Evolutionary conservation across 2,113 vertebrate genomes (phyloP), one percentile per base, ranked within the genome.

Genomic region (Morone saxatilis): DNA sequence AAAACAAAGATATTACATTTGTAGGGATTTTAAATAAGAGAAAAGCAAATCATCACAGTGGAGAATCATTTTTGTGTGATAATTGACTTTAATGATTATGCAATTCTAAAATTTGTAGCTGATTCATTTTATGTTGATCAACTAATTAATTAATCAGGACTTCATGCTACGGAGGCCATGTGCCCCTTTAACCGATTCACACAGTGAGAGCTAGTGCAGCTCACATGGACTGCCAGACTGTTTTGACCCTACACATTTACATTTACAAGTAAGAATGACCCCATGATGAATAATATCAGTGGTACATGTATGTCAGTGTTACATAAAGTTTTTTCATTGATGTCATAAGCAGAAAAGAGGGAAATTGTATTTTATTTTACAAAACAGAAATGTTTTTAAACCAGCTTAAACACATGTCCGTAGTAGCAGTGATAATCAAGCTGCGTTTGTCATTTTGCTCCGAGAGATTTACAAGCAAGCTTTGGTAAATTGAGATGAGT

Each of bases 391-490:
- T 12, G 41, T 68, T 31, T 68, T 31, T n/a, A 2, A 25, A 22
- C 22, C 0, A 59, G 36, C 43, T 57, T 31, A 69, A 63, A 61
- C 36, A 10, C 41, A 76, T 63, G 53, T 76, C 31, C 78, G 20
- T 11, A 59, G 53, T 62, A 20, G 9, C n/a, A 22, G 19, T 13
- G 41, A 62, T 80, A 82, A 83, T 68, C 60, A 67, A 36, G 76
- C 87, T 68, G 57, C 40, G 81, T 86, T 78, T 76, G 76, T 85
- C 79, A 73, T 71, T 71, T 76, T 77, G 68, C 71, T 76, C 65
- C 1, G 19, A 81, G 69, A 84, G 60, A 76, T 92, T 90, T 87
- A 84, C 79, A 80, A 62, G 77, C 59, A 50, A 61, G 84, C 51
- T 53, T 67, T 65, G 67, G 79, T 84, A 56, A 83, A 86, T 78